phyloP scores from a whole-genome alignment of 1,140 invertebrate species.

The Andricus grossulariae region DNA sequence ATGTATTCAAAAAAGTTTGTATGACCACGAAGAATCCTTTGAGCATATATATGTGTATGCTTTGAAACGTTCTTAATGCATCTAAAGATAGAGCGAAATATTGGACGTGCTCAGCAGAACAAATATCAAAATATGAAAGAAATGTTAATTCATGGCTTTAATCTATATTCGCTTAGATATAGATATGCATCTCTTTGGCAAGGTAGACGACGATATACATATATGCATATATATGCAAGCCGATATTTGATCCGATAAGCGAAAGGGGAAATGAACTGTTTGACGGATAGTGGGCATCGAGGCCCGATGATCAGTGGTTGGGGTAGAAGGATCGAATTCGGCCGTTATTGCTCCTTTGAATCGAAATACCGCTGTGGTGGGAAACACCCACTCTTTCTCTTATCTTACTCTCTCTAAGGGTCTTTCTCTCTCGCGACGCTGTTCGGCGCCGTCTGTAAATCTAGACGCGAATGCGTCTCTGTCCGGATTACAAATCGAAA shows the following conservation, averaged over 20 bases:
- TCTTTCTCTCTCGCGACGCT: constrained; percentile 36
- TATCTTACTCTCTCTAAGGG: constrained; percentile 37
- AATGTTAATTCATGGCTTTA: background rate
- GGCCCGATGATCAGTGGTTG: constrained; percentile 44
- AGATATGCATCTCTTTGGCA: constrained; percentile 19
- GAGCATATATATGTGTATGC: no score
- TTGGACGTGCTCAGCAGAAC: background rate
- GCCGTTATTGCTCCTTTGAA: constrained; percentile 65
- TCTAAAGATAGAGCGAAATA: background rate
- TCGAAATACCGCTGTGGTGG: constrained; percentile 54
- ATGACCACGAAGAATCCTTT: no score
- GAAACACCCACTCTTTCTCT: constrained; percentile 45
- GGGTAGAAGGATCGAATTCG: constrained; percentile 59
- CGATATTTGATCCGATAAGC: constrained; percentile 61
- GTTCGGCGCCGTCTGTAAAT: constrained; percentile 52
- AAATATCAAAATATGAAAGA: background rate
- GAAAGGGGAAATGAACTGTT: constrained; percentile 53
- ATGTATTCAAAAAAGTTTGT: no score
- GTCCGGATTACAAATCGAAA: constrained; percentile 69
- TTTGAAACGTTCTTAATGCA: no score
- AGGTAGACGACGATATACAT: background rate
- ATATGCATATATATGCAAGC: constrained; percentile 39
- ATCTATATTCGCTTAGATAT: constrained; percentile 29
- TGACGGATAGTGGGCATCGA: constrained; percentile 49
- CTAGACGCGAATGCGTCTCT: constrained; percentile 64